Conservation (phyloP, 2,797 vertebrate species). For the Lophius americanus region DNA sequence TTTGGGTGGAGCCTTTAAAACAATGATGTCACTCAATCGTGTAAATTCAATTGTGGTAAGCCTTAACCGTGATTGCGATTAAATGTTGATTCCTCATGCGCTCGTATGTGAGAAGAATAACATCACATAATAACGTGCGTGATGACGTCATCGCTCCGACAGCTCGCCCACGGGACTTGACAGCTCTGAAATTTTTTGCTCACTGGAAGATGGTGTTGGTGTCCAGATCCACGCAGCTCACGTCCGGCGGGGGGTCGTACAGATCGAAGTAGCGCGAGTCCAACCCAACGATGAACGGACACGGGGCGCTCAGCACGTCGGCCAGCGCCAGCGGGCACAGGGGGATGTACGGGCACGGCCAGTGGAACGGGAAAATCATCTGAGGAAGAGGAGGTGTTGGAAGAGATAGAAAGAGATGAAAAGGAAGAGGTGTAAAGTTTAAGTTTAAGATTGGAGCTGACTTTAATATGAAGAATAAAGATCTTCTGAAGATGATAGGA, state of each 20-base stretch:
- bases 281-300: conserved; percentile 97
- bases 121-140: too few relatives aligned
- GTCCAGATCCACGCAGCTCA: conserved; percentile 97
- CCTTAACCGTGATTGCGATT: too few relatives aligned
- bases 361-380: conserved; percentile 99
- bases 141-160: too few relatives aligned
- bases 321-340: conserved; percentile 96
- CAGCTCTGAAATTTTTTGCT: conserved; percentile 48
- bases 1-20: not conserved
- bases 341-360: conserved; percentile 96
- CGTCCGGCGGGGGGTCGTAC: conserved; percentile 95
- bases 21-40: not conserved
- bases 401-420: not conserved
- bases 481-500: too few relatives aligned
- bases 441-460: not conserved
- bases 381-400: conserved; percentile 52
- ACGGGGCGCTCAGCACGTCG: conserved; percentile 94
- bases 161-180: too few relatives aligned
- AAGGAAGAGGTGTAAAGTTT: not conserved
- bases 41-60: too few relatives aligned
- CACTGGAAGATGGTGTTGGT: conserved; percentile 99
- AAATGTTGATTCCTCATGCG: too few relatives aligned
- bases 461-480: not conserved
- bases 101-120: too few relatives aligned
- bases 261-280: conserved; percentile 98